Evolutionary conservation across 1,140 invertebrate genomes (phyloP), one percentile per base, ranked within the genome.

Genomic region (Hetaerina americana): DNA sequence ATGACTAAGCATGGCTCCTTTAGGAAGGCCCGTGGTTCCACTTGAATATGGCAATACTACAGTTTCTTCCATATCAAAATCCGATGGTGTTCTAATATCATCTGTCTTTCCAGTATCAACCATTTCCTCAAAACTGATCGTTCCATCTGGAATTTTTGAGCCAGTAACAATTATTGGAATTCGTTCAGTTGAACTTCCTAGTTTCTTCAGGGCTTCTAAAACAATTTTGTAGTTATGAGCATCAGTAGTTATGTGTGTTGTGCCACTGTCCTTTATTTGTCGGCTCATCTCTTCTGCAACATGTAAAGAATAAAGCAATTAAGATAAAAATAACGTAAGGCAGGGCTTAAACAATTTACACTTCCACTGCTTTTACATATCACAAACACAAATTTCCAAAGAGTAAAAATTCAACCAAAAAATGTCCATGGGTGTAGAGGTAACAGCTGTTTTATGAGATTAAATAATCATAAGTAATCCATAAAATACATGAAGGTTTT

Each of bases 1-100:
- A 77, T 96, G 91, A 0, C 92, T 91, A 24, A 96, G 82, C 84
- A 93, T 90, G 0, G 96, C 95, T 15, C 94, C 94, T 83, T 97
- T 97, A 0, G 95, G 94, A 69, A 92, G 78, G 68, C 94, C 93
- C 28, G 94, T 97, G 0, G 94, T 96, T 5, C 94, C 94, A 81
- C 92, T 95, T 0, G 93, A 91, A 77, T 89, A 90, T 0, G 89
- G 89, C 72, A 91, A 79, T 25, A 86, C 72, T 1, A 27, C 67
- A 57, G 40, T 57, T 57, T 57, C 40, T 57, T 57, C 40, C 15
- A 57, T n/a, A 57, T 57, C 40, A 57, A 57, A 57, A 57, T 57
- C 10, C 15, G 15, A 12, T 5, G 40, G 15, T 5, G 12, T 8
- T 24, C 24, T 68, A 10, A 68, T 1, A 68, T 68, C 26, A 68